phyloP scores from a whole-genome alignment of 2,113 vertebrate genomes.

The Cygnus atratus region DNA sequence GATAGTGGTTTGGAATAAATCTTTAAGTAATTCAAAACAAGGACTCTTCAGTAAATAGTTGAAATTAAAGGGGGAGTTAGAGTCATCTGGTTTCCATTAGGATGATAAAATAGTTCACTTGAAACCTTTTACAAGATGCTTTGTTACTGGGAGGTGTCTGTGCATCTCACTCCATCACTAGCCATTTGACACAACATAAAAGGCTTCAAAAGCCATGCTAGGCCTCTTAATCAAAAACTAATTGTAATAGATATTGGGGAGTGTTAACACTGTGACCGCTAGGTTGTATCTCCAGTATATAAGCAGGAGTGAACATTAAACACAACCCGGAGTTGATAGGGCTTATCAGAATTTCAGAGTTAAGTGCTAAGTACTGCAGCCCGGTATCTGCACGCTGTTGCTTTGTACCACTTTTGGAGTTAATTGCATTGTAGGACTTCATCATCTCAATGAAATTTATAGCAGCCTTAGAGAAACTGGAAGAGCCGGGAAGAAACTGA shows the following conservation, averaged over 20 bases:
- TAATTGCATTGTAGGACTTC: conserved; percentile 76
- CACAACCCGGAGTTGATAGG: conserved; percentile 88
- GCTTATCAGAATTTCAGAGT: conserved; percentile 83
- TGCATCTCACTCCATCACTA: conserved; percentile 93
- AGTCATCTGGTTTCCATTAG: conserved; percentile 99
- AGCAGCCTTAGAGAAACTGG: conserved; percentile 56
- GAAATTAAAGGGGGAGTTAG: conserved; percentile 84
- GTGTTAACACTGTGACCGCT: conserved; percentile 94
- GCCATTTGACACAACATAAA: conserved; percentile 98
- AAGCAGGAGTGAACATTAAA: conserved; percentile 90
- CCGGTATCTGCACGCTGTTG: conserved; percentile 76
- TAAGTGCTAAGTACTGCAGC: conserved; percentile 86
- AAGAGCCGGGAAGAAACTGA: conserved; percentile 33
- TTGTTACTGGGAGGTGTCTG: conserved; percentile 94
- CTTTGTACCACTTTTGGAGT: conserved; percentile 82
- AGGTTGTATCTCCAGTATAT: conserved; percentile 85
- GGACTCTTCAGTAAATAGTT: conserved; percentile 89
- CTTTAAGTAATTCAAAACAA: conserved; percentile 85
- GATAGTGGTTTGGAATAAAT: conserved; percentile 83
- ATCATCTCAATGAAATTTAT: conserved; percentile 79
- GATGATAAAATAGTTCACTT: conserved; percentile 99
- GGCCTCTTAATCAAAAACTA: conserved; percentile 99
- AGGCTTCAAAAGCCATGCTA: conserved; percentile 91
- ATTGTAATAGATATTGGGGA: conserved; percentile 99
- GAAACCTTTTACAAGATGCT: conserved; percentile 95